Base-by-base conservation (phyloP, 2,113 vertebrate genomes). In the Nansenia antarctica region DNA sequence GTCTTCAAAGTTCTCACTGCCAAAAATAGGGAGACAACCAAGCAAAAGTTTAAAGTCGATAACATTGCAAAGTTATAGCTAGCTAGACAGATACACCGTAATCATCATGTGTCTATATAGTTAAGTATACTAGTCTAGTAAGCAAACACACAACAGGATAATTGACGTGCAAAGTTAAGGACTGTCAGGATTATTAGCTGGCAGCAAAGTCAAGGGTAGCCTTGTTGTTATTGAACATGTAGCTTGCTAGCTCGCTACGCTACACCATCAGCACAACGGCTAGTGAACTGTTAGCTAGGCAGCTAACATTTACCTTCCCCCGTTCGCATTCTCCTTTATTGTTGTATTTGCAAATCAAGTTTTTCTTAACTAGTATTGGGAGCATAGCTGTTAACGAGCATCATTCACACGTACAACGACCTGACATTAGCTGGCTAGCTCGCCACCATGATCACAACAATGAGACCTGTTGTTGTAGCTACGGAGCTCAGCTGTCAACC, bases 1-100 rank as follows among this genome's bases (percentile, higher is more conserved):
- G 89, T 91, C 92, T 73, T 95, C 80, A 67, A 91, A 90, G 73
- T 79, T 78, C 77, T 79, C 87, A 57, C 89, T 91, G 68, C 90
- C 90, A 27, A 91, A 89, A 55, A n/a, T n/a, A n/a, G n/a, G 90
- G 90, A 0, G 86, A 87, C 0, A 91, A 90, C 6, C 84, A 72
- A 62, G 92, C 20, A 45, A 24, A 63, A 45, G 27, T 63, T 63
- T 47, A 0, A 37, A 5, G 31, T 47, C 26, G 9, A n/a, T 15
- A 15, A 7, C 5, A 65, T 65, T 30, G 18, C 42, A 30, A 35
- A 22, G 32, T 55, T 26, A 22, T 24, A 9, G 62, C 34, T 32
- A 31, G 57, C 24, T n/a, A 29, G 24, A 63, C 52, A n/a, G 35
- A 58, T 12, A 57, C 5, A 26, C 22, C 52, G 31, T 20, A 37